Evolutionary conservation across 2,888 invertebrate genomes (phyloP), one percentile per base, ranked within the genome.

Genomic region (Ypsolopha sequella): DNA sequence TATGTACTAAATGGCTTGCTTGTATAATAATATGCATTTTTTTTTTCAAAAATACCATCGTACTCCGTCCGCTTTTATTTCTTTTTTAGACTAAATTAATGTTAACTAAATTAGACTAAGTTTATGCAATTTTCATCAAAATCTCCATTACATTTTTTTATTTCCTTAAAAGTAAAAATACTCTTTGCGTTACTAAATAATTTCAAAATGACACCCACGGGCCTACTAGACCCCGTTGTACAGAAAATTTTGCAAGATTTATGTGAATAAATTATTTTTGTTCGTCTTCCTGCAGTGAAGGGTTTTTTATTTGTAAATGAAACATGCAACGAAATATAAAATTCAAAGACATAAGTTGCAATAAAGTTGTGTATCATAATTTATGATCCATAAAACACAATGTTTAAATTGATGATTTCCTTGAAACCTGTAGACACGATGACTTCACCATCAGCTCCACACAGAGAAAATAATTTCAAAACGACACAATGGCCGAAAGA

Each of bases 251-350:
- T 66, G 56, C 59, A 64, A 79, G 84, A 86, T 85, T 86, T 85
- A 85, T 86, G 74, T 78, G 79, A 84, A 85, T 85, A 86, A 84
- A 86, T 86, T 80, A 85, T 80, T 75, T 77, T 43, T 13, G n/a
- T 38, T 72, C 65, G 73, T 64, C 75, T 70, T 81, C 81, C 81
- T 85, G 81, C 75, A 80, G 64, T 76, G 81, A 84, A 84, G 85
- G 85, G 85, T 82, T 84, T 75, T 66, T 73, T 36, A n/a, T 24
- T 43, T 43, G 13, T 13, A 43, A 14, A 24, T 43, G 13, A 14
- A 14, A 13, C 43, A 3, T n/a, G n/a, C n/a, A n/a, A n/a, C n/a
- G 2, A 24, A 24, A 24, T 24, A 24, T 24, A 24, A 24, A n/a
- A 24, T 24, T 24, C 24, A 24, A 4, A 2, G 24, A 24, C 24